These are phyloP conservation scores for Trididemnum nubilum DNA, from an alignment of 23 tunicate genomes.

Conservation along the genomic window DNA sequence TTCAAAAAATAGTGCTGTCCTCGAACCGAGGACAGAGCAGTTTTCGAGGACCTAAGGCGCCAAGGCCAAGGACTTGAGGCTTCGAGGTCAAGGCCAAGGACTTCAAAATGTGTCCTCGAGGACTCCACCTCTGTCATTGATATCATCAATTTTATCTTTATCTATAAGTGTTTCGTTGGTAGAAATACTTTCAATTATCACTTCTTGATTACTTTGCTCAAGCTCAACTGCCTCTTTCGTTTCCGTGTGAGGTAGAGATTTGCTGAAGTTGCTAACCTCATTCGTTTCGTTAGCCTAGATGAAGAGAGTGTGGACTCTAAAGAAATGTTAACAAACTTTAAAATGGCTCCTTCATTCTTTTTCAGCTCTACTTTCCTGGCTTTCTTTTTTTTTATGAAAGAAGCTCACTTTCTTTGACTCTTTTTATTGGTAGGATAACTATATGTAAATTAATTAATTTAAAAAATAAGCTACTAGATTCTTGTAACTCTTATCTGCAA, in stretches of 20 bases:
- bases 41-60: no score
- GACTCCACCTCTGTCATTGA: no score
- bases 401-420: constrained; percentile 40
- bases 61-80: no score
- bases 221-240: constrained; percentile 21
- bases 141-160: constrained; percentile 31
- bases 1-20: no score
- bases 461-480: constrained; percentile 16
- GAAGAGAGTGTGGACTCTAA: constrained; percentile 18
- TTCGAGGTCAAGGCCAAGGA: no score
- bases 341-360: constrained; percentile 45
- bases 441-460: constrained; percentile 15
- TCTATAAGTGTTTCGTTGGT: constrained; percentile 32
- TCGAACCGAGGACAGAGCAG: no score
- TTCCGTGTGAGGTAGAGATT: constrained; percentile 23
- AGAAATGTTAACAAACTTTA: constrained; percentile 29
- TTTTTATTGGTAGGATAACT: constrained; percentile 23
- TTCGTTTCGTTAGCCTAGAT: constrained; percentile 13
- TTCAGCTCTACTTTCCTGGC: constrained; percentile 34
- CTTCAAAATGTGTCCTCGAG: no score
- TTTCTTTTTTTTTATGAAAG: constrained; percentile 21
- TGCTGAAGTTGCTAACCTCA: constrained; percentile 16
- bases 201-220: constrained; percentile 18
- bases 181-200: constrained; percentile 16
- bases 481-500: constrained; percentile 5